Base-by-base conservation (phyloP, 2,113 vertebrate species). In the Hymenochirus boettgeri region DNA sequence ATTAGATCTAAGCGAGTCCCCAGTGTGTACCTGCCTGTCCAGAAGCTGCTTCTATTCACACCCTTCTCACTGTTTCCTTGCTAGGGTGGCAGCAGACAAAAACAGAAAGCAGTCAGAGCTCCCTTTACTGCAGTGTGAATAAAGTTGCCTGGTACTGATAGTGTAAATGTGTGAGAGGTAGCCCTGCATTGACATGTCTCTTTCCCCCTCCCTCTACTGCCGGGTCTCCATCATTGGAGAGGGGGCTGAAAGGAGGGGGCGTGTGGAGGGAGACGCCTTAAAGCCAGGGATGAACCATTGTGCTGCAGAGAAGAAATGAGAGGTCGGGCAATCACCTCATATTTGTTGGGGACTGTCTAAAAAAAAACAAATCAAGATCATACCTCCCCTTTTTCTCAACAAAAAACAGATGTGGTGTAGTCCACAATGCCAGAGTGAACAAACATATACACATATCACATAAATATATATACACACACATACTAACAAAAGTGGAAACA, bases 231-330 rank as follows among this genome's bases (percentile, higher is more conserved):
- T 82, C 84, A 73, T 73, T 81, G 76, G 73, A 81, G 82, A 77
- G 76, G 73, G 61, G 72, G n/a, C 39, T 42, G 39, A 42, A n/a
- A 15, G 39, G 77, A 73, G 73, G 61, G 72, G 72, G 69, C 71
- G 73, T 79, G 86, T 83, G 82, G 82, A 83, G 70, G 85, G 82
- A 51, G 53, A 77, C 71, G 54, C 26, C 39, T 60, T 79, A 78
- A 77, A 89, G 83, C 76, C 78, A 71, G 82, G 85, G 80, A 81
- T 80, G 80, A 87, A 88, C 89, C 87, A 90, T 70, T 73, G 57
- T 71, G 73, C 48, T 61, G 73, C 56, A 64, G 70, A 23, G 57
- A 72, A 64, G 21, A 58, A 71, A 4, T 0, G 54, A 31, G 46
- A 65, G 2, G 3, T 9, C 1, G 8, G n/a, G n/a, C 24, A 0